Evolutionary conservation across 2,888 invertebrate genomes (phyloP), one percentile per base, ranked within the genome.

Genomic region (Drosophila koepferae): DNA sequence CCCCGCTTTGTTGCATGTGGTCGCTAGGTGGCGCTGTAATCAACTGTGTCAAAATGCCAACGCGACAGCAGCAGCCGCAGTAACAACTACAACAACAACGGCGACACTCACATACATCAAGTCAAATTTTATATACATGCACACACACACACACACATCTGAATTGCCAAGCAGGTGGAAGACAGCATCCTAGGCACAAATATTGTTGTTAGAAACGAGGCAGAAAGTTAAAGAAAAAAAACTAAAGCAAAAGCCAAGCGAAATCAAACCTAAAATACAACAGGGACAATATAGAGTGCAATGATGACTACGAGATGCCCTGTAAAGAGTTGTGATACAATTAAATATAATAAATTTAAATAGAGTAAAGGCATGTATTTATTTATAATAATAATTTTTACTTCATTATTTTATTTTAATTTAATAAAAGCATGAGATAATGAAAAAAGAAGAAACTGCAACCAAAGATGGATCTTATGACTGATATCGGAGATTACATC

Each of bases 21-120:
- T 69, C 89, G 89, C 75, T 86, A 86, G 85, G 86, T 88, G 85
- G 86, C 89, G 89, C 65, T 86, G 90, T 86, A 90, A 86, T 86
- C 85, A 84, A 89, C 84, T 84, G 84, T 84, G 84, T 84, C 84
- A 86, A 86, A 86, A 88, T 86, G 85, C 83, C 85, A 90, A 70
- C 77, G 72, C 62, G 67, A 59, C 64, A 65, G 34, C 68, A 82
- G 48, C 46, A 67, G 49, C 49, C 1, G 31, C 31, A 31, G 49
- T 5, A 48, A 64, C 59, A 67, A 59, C 66, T 59, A 23, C 49
- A 7, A 53, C 71, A 63, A 55, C 66, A 54, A 67, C 49, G 65
- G 55, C 66, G 51, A 67, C 49, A 67, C 48, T 54, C 9, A 56
- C 56, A 68, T 76, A 63, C 63, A 65, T 64, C 81, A 81, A 81